Base-by-base conservation (phyloP, 2,888 invertebrate species). In the Ichneumon xanthorius region DNA sequence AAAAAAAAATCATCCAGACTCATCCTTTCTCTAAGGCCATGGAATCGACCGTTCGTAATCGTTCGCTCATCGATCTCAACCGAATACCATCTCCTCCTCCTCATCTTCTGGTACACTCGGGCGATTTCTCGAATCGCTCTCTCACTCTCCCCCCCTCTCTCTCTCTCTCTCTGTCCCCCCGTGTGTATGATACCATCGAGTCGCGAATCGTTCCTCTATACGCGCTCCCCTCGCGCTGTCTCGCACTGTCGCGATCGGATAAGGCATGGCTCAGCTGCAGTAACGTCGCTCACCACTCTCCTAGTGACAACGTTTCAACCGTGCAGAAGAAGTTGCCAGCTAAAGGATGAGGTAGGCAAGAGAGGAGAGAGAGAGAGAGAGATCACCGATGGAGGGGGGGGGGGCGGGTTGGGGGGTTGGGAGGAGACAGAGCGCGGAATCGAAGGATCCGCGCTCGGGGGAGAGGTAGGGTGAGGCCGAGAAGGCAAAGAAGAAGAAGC, bases 211-310 rank as follows among this genome's bases (percentile, higher is more conserved):
- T 14, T 30, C 16, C 26, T 63, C 63, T 16, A 33, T 33, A 63
- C 63, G 16, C 16, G n/a, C 19, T 55, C 53, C 30, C 30, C 63
- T 30, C 63, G 63, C 30, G 16, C 63, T 63, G 33, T 33, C 53
- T 40, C 53, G 65, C 50, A 76, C 76, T 50, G 65, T 65, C 76
- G 61, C 58, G 80, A 76, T 87, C 87, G 65, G 87, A 86, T 87
- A 87, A 87, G 87, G 87, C 79, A 87, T 87, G 80, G 75, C 83
- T 87, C 77, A 80, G 80, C 84, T 80, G 85, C 82, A 83, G 82
- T 75, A 85, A 84, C 81, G 82, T 86, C 80, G 87, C 82, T 80
- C 78, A 80, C 75, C 81, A 78, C 81, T 76, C 79, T 85, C 80
- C 84, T 71, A 84, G 84, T 84, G 86, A 86, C 84, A 82, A 86